These are phyloP conservation scores for Lycaon pictus DNA, from an alignment of 2,113 vertebrate genomes.

Conservation along the genomic window DNA sequence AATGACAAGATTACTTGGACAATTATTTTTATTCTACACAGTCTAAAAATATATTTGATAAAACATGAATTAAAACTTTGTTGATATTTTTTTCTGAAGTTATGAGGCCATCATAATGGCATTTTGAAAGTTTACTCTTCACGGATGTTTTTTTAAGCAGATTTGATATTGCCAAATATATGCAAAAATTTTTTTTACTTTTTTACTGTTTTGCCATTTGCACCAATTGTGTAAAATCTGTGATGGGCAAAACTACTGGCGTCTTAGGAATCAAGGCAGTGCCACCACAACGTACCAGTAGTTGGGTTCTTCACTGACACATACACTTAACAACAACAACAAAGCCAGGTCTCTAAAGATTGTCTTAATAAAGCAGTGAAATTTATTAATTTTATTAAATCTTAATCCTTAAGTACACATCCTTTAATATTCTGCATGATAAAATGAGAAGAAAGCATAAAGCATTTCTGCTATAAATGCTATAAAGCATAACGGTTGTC, in stretches of 20 bases:
- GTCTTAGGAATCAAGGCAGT: not conserved
- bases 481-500: not conserved
- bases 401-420: not conserved
- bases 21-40: not conserved
- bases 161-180: not conserved
- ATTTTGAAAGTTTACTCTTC: not conserved
- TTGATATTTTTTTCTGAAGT: not conserved
- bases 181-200: not conserved
- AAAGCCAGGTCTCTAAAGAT: not conserved
- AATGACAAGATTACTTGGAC: not conserved
- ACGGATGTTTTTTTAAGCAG: not conserved
- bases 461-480: not conserved
- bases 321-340: not conserved
- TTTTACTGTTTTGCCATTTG: not conserved
- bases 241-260: not conserved
- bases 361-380: not conserved
- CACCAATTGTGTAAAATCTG: not conserved
- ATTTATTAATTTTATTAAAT: not conserved
- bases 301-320: not conserved
- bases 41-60: not conserved
- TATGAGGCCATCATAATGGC: not conserved
- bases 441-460: not conserved
- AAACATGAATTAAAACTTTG: slow-evolving; percentile 9
- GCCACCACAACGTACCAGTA: not conserved
- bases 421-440: not conserved